Conservation (phyloP, 2,113 vertebrate species). For the Xenopus borealis region DNA sequence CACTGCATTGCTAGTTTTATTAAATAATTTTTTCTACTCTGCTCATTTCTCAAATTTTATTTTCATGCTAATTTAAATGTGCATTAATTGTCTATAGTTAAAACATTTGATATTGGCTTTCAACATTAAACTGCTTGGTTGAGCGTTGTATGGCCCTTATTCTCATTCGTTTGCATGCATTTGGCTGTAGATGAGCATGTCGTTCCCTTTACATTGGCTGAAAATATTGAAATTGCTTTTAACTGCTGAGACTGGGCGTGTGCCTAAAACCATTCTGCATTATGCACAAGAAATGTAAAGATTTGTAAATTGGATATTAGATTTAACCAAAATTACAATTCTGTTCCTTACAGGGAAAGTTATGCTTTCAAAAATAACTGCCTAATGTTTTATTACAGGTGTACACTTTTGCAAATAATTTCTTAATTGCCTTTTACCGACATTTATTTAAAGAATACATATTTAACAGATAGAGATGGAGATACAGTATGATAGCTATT, state of each 20-base stretch:
- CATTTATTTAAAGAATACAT: too few relatives aligned
- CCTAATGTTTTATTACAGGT: not conserved
- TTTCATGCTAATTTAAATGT: too few relatives aligned
- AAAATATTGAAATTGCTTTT: conserved; percentile 16
- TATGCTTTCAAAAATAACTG: not conserved
- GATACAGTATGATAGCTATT: too few relatives aligned
- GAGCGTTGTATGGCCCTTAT: not conserved
- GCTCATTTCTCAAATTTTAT: too few relatives aligned
- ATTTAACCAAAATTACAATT: not conserved
- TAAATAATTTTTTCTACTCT: too few relatives aligned
- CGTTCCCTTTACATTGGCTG: conserved; percentile 18
- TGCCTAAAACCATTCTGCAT: conserved; percentile 2
- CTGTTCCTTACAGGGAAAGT: conserved; percentile 1
- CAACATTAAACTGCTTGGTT: too few relatives aligned
- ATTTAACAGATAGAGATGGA: too few relatives aligned
- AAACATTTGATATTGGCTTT: too few relatives aligned
- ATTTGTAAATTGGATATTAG: not conserved
- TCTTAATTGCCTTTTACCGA: too few relatives aligned
- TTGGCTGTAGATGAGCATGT: conserved; percentile 28
- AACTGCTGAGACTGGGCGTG: conserved; percentile 13
- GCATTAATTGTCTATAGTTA: too few relatives aligned
- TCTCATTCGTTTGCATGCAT: conserved; percentile 27
- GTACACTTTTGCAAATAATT: not conserved
- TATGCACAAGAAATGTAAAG: not conserved
- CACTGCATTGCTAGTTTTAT: too few relatives aligned